Evolutionary conservation across 1,140 invertebrate genomes (phyloP).

Genomic region (Meloidogyne hapla): DNA sequence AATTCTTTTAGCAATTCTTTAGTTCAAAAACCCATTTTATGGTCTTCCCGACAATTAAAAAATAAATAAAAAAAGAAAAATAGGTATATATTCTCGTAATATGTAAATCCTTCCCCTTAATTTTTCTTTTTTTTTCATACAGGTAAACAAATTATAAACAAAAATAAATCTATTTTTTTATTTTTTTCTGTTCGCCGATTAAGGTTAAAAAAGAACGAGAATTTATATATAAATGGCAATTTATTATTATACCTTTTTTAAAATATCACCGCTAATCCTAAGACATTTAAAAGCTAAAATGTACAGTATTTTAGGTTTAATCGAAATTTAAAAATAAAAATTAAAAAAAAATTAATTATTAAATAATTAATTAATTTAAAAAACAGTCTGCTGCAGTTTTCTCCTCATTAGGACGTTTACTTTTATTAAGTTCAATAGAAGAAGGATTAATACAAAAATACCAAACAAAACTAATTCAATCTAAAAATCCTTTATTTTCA

Average conservation of each 20-base stretch:
- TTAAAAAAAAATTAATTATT: no score
- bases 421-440: slow-evolving; percentile 21
- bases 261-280: background rate
- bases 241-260: background rate
- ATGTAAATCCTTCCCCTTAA: background rate
- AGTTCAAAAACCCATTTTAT: background rate
- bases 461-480: background rate
- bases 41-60: background rate
- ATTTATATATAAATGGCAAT: background rate
- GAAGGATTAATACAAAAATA: slow-evolving; percentile 19
- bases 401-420: slow-evolving; percentile 22
- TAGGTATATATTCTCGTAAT: background rate
- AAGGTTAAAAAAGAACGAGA: background rate
- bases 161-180: background rate
- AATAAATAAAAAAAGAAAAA: background rate
- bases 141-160: background rate
- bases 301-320: background rate
- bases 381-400: slow-evolving; percentile 1
- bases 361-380: no score
- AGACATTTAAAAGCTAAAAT: background rate
- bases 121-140: background rate
- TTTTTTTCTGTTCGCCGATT: slow-evolving; percentile 17
- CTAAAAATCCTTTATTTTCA: background rate
- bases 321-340: no score
- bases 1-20: no score